phyloP scores from a whole-genome alignment of 53 echinoderm and acorn worm species.

The Stichopus horrens region DNA sequence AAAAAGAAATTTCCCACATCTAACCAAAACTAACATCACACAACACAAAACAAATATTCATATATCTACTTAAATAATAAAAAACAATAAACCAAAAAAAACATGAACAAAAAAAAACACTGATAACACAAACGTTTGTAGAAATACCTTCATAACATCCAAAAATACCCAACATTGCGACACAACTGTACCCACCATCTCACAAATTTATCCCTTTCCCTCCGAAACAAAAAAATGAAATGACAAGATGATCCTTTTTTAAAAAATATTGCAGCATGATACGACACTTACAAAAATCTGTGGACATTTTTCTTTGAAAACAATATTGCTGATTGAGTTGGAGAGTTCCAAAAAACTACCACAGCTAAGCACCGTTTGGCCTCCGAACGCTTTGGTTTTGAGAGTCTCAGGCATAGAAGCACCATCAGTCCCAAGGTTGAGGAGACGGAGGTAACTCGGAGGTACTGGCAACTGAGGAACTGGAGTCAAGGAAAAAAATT shows the following conservation, averaged over 20 bases:
- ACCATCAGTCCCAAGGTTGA: conserved; percentile 94
- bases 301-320: conserved; percentile 46
- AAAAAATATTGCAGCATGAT: conserved; percentile 41
- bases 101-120: neutral
- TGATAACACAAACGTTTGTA: neutral
- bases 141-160: neutral
- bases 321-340: conserved; percentile 54
- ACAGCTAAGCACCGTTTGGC: conserved; percentile 42
- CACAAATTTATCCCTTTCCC: neutral
- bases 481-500: conserved; percentile 54
- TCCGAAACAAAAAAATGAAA: neutral
- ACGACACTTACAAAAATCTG: conserved; percentile 34
- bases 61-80: conserved; percentile 3
- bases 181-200: neutral
- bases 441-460: conserved; percentile 98
- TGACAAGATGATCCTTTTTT: conserved; percentile 16
- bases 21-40: neutral
- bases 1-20: neutral
- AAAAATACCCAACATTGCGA: conserved; percentile 26
- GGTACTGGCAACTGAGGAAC: conserved; percentile 99
- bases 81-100: neutral
- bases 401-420: neutral
- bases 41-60: neutral
- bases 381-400: conserved; percentile 27
- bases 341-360: conserved; percentile 20